phyloP scores from a whole-genome alignment of 2,113 vertebrate species.

The Bos javanicus region DNA sequence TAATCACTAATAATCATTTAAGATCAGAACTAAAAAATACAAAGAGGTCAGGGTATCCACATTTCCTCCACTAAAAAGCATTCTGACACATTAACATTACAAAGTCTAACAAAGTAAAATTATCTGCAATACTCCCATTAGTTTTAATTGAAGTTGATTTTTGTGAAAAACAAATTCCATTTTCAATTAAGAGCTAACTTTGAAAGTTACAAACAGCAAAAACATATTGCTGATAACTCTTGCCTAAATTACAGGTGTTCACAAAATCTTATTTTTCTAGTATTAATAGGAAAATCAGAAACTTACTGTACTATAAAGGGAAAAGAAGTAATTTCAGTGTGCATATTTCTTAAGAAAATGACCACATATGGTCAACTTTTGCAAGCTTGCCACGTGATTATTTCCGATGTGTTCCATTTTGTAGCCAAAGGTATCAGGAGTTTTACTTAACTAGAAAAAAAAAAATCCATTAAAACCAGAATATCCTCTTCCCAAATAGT shows the following conservation, averaged over 20 bases:
- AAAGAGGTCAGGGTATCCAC: not conserved
- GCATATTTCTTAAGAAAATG: not conserved
- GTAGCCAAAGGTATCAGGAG: not conserved
- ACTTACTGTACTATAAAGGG: not conserved
- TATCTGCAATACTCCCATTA: not conserved
- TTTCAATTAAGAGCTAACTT: not conserved
- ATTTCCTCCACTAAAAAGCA: not conserved
- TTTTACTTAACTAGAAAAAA: not conserved
- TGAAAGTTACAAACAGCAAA: not conserved
- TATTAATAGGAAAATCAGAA: conserved; percentile 5
- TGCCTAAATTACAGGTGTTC: not conserved
- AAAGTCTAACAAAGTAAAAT: not conserved
- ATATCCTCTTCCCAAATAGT: not conserved
- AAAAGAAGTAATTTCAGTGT: not conserved
- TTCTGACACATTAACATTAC: not conserved
- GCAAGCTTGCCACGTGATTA: not conserved
- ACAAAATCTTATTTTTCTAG: not conserved
- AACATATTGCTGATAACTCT: not conserved
- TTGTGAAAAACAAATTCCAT: not conserved
- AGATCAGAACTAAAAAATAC: not conserved
- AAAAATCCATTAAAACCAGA: conserved; percentile 6
- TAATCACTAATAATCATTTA: not conserved
- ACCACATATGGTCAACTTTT: not conserved
- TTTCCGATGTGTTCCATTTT: not conserved
- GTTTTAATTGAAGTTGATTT: conserved; percentile 11